phyloP scores from a whole-genome alignment of 2,797 vertebrate species.

The Leontocebus nigricollis region DNA sequence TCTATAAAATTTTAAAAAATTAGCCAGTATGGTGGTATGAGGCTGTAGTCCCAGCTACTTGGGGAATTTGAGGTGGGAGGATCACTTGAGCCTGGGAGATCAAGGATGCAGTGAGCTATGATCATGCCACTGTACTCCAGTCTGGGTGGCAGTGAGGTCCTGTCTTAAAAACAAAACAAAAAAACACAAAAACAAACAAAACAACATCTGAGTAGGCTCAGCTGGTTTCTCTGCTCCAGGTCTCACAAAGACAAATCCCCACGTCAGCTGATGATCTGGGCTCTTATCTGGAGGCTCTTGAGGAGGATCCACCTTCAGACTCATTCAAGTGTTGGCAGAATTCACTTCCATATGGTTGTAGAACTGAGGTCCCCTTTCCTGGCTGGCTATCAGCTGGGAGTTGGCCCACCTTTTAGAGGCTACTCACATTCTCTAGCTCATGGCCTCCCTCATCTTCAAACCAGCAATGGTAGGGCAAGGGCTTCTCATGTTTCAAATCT shows the following conservation, averaged over 20 bases:
- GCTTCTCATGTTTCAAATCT: background rate
- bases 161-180: too few relatives aligned
- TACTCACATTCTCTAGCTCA: background rate
- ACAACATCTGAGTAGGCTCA: background rate
- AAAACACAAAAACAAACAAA: too few relatives aligned
- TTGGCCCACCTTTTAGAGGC: background rate
- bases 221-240: background rate
- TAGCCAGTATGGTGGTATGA: too few relatives aligned
- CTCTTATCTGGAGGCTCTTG: background rate
- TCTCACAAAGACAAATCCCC: background rate
- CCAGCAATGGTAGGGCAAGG: background rate
- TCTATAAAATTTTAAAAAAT: too few relatives aligned
- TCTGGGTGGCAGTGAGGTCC: too few relatives aligned
- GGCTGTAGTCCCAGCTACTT: background rate
- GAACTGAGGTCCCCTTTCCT: background rate
- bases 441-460: background rate
- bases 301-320: rapidly evolving
- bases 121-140: background rate
- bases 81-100: background rate
- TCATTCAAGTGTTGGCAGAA: background rate
- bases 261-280: background rate
- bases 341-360: background rate
- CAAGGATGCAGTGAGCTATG: background rate
- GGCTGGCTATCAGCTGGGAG: background rate
- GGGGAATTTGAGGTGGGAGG: background rate